Base-by-base conservation (phyloP, 2,113 vertebrate species). In the Mungos mungo region DNA sequence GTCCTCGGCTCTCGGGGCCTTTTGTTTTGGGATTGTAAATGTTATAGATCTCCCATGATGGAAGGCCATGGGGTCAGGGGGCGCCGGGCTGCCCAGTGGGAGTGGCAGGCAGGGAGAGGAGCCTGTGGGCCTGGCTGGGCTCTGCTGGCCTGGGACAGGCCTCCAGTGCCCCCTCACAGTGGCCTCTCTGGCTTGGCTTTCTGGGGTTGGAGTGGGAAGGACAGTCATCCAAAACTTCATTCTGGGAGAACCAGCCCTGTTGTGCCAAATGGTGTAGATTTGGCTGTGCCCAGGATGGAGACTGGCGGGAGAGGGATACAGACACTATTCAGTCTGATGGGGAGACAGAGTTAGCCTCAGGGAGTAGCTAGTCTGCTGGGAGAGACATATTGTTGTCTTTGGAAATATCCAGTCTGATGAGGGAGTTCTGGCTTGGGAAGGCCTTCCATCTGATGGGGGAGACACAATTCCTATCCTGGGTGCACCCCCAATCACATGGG, bases 1-100 rank as follows among this genome's bases (percentile, higher is more conserved):
- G 98, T 96, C 97, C 96, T 92, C 69, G 0, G 96, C 86, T 98
- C 98, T 98, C 96, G 82, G 93, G 98, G 98, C 97, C 98, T 99
- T 99, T 99, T 99, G 98, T 98, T 99, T 99, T 98, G 98, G 98
- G 98, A 98, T 99, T 98, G 98, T 99, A 99, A 99, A 99, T 98
- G 98, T 98, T 99, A 99, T 99, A 98, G 98, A 99, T 99, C 98
- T 98, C 97, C 98, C 97, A 92, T 99, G 99, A 99, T 99, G 98
- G 99, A 99, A 97, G 98, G 98, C 98, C 13, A 83, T 66, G 92
- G 96, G 99, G 99, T 99, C 99, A 99, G 97, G 99, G 98, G 98
- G 98, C 98, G 83, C 2, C 18, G 63, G 98, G 98, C 98, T 97
- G 98, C 98, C 98, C 98, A 77, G 95, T 96, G 95, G 93, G 97